Evolutionary conservation across 2,113 vertebrate species (phyloP), one percentile per base, ranked within the genome.

Genomic region (Mesitornis unicolor): DNA sequence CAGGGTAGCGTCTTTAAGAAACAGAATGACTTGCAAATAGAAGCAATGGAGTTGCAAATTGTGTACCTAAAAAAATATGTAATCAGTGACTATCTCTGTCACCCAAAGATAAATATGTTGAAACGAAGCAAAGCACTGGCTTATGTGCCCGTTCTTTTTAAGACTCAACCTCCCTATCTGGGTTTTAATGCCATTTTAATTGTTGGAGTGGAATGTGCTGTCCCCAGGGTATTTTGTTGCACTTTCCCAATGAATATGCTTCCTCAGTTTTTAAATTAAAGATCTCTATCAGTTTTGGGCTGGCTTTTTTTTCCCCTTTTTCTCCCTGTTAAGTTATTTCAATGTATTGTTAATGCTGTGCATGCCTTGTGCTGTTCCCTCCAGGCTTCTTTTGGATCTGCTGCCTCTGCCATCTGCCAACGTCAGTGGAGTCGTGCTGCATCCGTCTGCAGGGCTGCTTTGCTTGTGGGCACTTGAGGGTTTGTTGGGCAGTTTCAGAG

Each of bases 231-330:
- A 48, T 97, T 97, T 93, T 97, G 75, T 95, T 91, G 76, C 67
- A 71, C 92, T 97, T 98, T 97, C 54, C 90, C 94, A 90, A 35
- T 95, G 94, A 98, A 98, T 98, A 98, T 97, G 97, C 89, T 93
- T 81, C 77, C 61, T 94, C 5, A 3, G 12, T 87, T 97, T 97
- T 98, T 98, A 98, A 98, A 97, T 98, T 98, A 97, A 98, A 98
- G 97, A 97, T 98, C 89, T 76, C 31, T 98, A 96, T 98, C 98
- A 88, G 59, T 87, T 91, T 95, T 28, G 68, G 36, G 56, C 93
- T 90, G 78, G 42, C 76, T 90, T 90, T 94, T 93, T 87, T 90
- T 11, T 90, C 36, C 14, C 51, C 38, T 87, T 91, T 91, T 47
- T 64, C 24, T 70, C 51, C 26, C 45, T 60, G 3, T 53, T 76